Percentiles rank a stretch among this genome's conserved stretches.
These are phyloP conservation scores for Apotomis capreana DNA, from an alignment of 2,888 invertebrate species.

Conservation along the genomic window DNA sequence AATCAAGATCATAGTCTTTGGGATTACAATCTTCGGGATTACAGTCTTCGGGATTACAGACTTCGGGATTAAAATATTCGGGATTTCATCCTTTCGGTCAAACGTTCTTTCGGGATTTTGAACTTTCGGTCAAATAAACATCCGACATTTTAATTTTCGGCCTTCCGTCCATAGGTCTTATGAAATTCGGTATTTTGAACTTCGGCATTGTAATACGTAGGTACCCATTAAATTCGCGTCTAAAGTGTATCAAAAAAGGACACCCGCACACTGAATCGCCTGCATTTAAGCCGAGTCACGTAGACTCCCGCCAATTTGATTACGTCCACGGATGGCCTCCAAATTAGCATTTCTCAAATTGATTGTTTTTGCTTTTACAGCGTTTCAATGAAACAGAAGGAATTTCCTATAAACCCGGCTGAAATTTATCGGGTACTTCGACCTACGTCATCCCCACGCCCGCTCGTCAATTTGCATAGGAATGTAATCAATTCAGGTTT, in stretches of 20 bases:
- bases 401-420: slow-evolving; percentile 59
- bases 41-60: no score
- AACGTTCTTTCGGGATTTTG: no score
- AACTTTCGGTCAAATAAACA: no score
- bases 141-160: no score
- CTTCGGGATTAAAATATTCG: no score
- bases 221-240: not conserved
- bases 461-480: slow-evolving; percentile 61
- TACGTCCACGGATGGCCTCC: slow-evolving; percentile 37
- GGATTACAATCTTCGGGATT: no score
- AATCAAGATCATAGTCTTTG: no score
- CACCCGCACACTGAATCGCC: slow-evolving; percentile 2
- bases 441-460: slow-evolving; percentile 55
- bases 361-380: slow-evolving; percentile 47
- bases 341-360: slow-evolving; percentile 43
- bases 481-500: slow-evolving; percentile 61
- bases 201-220: no score
- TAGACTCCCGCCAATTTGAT: slow-evolving; percentile 37
- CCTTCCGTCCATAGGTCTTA: no score
- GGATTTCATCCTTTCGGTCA: no score
- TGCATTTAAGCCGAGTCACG: slow-evolving; percentile 33
- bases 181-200: no score
- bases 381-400: slow-evolving; percentile 55
- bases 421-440: slow-evolving; percentile 61
- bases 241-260: slow-evolving; percentile 10